Evolutionary conservation across 2,113 vertebrate species (phyloP).

Genomic region (Gorilla gorilla): DNA sequence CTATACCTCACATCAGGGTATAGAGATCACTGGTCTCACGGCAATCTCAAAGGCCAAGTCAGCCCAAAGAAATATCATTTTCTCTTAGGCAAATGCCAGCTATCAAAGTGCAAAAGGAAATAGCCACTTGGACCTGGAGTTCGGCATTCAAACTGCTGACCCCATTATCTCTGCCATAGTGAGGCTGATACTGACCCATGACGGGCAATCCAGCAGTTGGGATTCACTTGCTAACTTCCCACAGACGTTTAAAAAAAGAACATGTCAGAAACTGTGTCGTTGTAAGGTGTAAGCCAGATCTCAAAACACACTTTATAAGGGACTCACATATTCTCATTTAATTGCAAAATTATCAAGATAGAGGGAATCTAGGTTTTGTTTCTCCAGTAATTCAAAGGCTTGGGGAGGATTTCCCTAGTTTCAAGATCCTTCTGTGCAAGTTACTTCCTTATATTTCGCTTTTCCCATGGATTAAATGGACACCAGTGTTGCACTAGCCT

Average conservation of each 20-base stretch:
- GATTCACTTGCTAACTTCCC: not conserved
- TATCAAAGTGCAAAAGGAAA: constrained; percentile 65
- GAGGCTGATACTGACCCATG: not conserved
- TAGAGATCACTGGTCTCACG: constrained; percentile 75
- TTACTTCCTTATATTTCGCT: not conserved
- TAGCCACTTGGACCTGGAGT: constrained; percentile 63
- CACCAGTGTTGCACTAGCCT: not conserved
- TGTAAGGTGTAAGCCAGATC: not conserved
- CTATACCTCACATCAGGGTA: constrained; percentile 42
- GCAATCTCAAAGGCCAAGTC: constrained; percentile 62
- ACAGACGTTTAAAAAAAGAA: not conserved
- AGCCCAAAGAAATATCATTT: constrained; percentile 13
- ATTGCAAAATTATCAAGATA: constrained; percentile 7
- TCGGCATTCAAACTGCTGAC: not conserved
- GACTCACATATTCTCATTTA: not conserved
- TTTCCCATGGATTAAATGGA: not conserved
- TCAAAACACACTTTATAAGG: not conserved
- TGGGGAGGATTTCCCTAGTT: not conserved
- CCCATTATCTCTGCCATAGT: not conserved
- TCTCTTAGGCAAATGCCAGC: constrained; percentile 62
- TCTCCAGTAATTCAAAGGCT: not conserved
- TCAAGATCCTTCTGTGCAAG: not conserved
- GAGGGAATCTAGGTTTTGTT: not conserved
- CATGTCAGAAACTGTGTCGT: not conserved
- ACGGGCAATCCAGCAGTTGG: not conserved